A percentile compares a stretch with the other conserved stretches of the same genome.
Conservation (phyloP, 2,888 invertebrate genomes). For the Drosophila tripunctata region DNA sequence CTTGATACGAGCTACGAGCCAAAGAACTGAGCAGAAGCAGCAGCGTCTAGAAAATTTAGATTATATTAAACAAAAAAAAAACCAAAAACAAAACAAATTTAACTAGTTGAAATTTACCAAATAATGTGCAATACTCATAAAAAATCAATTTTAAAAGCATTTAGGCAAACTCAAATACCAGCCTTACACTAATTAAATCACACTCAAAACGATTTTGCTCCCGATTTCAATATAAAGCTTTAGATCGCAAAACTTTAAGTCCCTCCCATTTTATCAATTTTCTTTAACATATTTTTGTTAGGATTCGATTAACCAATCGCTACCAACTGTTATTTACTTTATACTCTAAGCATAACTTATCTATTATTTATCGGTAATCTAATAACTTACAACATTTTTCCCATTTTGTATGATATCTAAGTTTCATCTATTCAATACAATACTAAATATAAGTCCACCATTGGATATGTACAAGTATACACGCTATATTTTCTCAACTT, state of each 20-base stretch:
- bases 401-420: constrained; percentile 21
- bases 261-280: constrained; percentile 23
- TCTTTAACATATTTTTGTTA: constrained; percentile 22
- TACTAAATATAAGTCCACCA: background rate
- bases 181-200: constrained; percentile 6
- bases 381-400: constrained; percentile 24
- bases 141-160: constrained; percentile 15
- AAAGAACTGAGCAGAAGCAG: constrained; percentile 73
- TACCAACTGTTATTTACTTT: constrained; percentile 66
- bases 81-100: constrained; percentile 34
- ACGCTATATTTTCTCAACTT: constrained; percentile 8
- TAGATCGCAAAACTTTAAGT: constrained; percentile 37
- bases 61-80: constrained; percentile 24
- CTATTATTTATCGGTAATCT: constrained; percentile 5
- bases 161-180: constrained; percentile 32
- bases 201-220: constrained; percentile 20
- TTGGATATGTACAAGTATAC: background rate
- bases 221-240: constrained; percentile 9
- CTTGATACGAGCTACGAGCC: constrained; percentile 77
- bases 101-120: constrained; percentile 44
- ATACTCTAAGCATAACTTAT: constrained; percentile 30
- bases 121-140: constrained; percentile 25
- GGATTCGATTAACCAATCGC: constrained; percentile 55
- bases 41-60: constrained; percentile 53
- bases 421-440: constrained; percentile 12